Evolutionary conservation across 1,140 invertebrate species (phyloP).

Genomic region (Drosophila novamexicana): DNA sequence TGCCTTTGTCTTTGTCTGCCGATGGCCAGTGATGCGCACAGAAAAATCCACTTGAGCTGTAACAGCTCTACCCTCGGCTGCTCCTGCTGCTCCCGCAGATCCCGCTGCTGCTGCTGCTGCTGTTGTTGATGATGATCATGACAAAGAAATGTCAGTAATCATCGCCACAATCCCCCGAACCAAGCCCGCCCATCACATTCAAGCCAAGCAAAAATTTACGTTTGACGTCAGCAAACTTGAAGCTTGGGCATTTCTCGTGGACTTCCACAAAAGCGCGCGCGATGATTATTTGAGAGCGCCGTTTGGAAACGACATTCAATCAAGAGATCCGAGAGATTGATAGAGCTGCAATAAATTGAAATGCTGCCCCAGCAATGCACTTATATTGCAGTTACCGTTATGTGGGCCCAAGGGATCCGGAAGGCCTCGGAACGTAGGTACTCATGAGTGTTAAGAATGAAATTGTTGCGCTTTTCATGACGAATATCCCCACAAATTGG

Average conservation of each 20-base stretch:
- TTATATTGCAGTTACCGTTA: background rate
- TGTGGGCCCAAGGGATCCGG: background rate
- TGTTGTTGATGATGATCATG: constrained; percentile 37
- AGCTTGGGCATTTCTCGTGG: constrained; percentile 47
- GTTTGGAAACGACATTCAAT: constrained; percentile 34
- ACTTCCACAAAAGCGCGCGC: constrained; percentile 28
- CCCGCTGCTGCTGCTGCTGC: background rate
- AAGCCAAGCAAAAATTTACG: constrained; percentile 22
- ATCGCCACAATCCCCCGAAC: background rate
- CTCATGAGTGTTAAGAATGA: constrained; percentile 44
- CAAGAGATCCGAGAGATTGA: constrained; percentile 36
- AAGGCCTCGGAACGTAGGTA: background rate
- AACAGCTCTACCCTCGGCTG: constrained; percentile 14
- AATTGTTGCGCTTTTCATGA: constrained; percentile 20
- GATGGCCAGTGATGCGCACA: constrained; percentile 51
- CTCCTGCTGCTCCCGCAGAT: background rate
- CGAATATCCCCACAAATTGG: constrained; percentile 27
- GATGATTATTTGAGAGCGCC: constrained; percentile 30
- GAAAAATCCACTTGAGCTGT: constrained; percentile 31
- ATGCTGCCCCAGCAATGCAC: constrained; percentile 28
- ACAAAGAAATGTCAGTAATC: constrained; percentile 70
- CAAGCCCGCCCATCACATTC: background rate
- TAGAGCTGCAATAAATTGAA: constrained; percentile 23
- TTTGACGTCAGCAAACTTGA: constrained; percentile 49
- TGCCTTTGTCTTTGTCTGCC: constrained; percentile 35